Base-by-base conservation (phyloP, 2,113 vertebrate genomes). In the Burhinus bistriatus region DNA sequence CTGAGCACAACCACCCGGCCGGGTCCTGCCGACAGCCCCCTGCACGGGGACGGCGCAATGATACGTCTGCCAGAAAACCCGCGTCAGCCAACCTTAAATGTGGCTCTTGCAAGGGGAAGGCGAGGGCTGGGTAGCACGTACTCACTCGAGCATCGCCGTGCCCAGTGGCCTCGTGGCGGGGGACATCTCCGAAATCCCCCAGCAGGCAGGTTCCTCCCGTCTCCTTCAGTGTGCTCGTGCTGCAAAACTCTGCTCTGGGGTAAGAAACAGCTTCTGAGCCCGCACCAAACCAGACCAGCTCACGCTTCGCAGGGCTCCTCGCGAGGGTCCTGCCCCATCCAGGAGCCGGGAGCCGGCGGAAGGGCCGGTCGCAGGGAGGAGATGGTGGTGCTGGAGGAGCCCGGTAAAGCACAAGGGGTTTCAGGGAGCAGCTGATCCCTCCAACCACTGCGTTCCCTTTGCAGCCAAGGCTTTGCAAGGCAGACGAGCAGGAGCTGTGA, bases 101-200 rank as follows among this genome's bases (percentile, higher is more conserved):
- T 20, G 70, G 7, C 14, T 3, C 61, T 11, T 12, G 7, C 16
- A 7, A n/a, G 42, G 19, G 57, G 42, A 30, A 42, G 51, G 59
- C 0, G 14, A 59, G 45, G 32, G 52, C 3, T 9, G 45, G 61
- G 61, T 10, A 10, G 36, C 17, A 22, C 2, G 0, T 5, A 2
- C 77, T 36, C 20, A 1, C 68, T 36, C 5, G 2, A 49, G n/a
- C 58, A 26, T 25, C 3, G 0, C 34, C 9, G 4, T 2, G 3
- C 40, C 18, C 75, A 12, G 22, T 2, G 5, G n/a, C 23, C 38
- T 20, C 4, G 0, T 1, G 4, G 65, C 2, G 3, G 1, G 3
- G 52, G 30, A 68, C 54, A 9, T 34, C 57, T 30, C 86, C 14
- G 29, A 17, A 47, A 15, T 2, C 19, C 57, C 58, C 66, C 40